phyloP scores from a whole-genome alignment of 1,140 invertebrate species.

The Brachionus sp. region DNA sequence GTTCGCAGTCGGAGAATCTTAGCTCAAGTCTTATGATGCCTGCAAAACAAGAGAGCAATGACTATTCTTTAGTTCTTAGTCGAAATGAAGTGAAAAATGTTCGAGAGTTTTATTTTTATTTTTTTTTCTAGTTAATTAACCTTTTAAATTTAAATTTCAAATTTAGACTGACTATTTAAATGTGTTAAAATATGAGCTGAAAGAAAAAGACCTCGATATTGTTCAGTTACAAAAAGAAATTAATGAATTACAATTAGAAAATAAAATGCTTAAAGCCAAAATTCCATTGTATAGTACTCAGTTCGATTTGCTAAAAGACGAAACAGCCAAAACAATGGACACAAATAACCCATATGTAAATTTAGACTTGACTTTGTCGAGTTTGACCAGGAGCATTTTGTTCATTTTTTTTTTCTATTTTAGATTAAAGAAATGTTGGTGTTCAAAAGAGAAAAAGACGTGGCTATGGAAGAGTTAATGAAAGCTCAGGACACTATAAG shows the following conservation, averaged over 20 bases:
- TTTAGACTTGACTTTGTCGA: neutral
- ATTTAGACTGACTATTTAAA: neutral
- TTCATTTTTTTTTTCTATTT: neutral
- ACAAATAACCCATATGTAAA: constrained; percentile 37
- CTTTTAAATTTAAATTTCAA: neutral
- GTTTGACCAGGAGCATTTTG: neutral
- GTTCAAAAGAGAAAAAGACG: constrained; percentile 37
- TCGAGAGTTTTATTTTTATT: neutral
- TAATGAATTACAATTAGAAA: constrained; percentile 44
- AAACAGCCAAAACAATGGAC: constrained; percentile 31
- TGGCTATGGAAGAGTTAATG: constrained; percentile 27
- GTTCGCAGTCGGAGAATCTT: neutral
- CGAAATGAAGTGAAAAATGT: constrained; percentile 13
- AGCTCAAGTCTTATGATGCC: neutral
- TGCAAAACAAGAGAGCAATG: neutral
- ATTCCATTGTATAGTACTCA: constrained; percentile 11
- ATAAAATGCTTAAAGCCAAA: constrained; percentile 45
- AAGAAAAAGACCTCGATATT: constrained; percentile 46
- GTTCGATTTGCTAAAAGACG: constrained; percentile 9
- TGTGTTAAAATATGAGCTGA: constrained; percentile 33
- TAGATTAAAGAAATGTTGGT: constrained; percentile 40
- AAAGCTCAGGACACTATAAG: constrained; percentile 19
- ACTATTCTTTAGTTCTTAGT: neutral
- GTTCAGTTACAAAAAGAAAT: constrained; percentile 45
- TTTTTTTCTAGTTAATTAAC: neutral